Base-by-base conservation (phyloP, 2,113 vertebrate species). In the Erythrolamprus reginae region DNA sequence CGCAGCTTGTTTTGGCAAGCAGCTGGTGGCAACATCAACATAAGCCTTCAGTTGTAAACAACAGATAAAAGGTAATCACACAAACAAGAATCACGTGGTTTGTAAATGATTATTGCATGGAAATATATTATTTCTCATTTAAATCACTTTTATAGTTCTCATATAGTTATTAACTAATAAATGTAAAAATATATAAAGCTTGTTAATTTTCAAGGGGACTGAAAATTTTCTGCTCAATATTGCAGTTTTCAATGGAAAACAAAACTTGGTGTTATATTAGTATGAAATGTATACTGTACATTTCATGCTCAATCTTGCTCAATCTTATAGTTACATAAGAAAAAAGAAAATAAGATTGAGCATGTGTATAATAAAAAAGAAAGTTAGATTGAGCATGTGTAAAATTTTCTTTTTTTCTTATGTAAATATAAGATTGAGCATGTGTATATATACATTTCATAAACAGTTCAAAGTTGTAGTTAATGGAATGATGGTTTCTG, bases 1-100 rank as follows among this genome's bases (percentile, higher is more conserved):
- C 24, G 12, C 51, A 86, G 9, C 21, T 19, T 52, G 33, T 33
- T 91, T 86, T 93, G 51, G 92, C 77, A 28, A 82, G 93, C 17
- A 0, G 89, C 83, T 88, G 93, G 90, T 56, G 83, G 50, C 90
- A 92, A 93, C 82, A 70, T 56, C 87, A 0, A 13, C 3, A 84
- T 23, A 90, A 92, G 92, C 94, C 93, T 95, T 93, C 93, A 50
- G 87, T 88, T 89, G 47, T 45, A 89, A 89, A 2, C 94, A 86
- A 87, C 93, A 95, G 93, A 93, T 88, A 89, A 38, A 84, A 10
- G 53, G 19, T 52, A 61, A 2, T 90, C 83, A 92, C 53, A 90
- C 47, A 58, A 56, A 70, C 8, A 2, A 47, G 52, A 86, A 5
- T 88, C 53, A 4, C 48, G 17, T 48, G 45, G 13, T 21, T 38